These are phyloP conservation scores for Anas platyrhynchos DNA, from an alignment of 2,113 vertebrate genomes.

Conservation along the genomic window DNA sequence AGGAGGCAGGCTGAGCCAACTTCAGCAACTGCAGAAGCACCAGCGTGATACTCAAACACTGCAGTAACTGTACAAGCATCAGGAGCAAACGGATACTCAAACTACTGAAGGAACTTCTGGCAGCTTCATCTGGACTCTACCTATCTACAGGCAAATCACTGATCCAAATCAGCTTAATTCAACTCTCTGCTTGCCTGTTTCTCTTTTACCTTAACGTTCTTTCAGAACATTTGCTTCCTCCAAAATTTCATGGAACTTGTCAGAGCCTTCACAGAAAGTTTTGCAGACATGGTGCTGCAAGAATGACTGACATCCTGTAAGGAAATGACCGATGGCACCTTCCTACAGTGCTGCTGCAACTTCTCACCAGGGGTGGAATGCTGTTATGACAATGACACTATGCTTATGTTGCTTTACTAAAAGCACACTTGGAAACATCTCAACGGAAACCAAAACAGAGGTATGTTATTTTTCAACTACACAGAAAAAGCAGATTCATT, in stretches of 20 bases:
- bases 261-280: background rate
- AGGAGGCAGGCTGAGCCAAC: conserved; percentile 52
- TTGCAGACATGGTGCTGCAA: background rate
- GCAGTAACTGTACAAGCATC: conserved; percentile 17
- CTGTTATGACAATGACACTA: conserved; percentile 48
- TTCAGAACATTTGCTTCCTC: background rate
- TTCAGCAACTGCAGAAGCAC: conserved; percentile 57
- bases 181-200: background rate
- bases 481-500: background rate
- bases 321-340: background rate
- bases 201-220: background rate
- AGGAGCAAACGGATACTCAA: conserved; percentile 20
- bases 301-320: background rate
- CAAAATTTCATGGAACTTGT: background rate
- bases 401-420: conserved; percentile 14
- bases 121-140: background rate
- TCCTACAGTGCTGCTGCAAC: background rate
- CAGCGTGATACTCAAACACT: background rate
- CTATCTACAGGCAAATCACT: background rate
- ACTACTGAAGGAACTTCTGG: background rate
- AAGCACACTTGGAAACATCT: conserved; percentile 47
- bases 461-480: background rate
- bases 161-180: background rate
- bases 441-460: background rate
- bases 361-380: conserved; percentile 15